These are phyloP conservation scores for Eremobia ochroleuca DNA, from an alignment of 2,888 invertebrate genomes.

Conservation along the genomic window DNA sequence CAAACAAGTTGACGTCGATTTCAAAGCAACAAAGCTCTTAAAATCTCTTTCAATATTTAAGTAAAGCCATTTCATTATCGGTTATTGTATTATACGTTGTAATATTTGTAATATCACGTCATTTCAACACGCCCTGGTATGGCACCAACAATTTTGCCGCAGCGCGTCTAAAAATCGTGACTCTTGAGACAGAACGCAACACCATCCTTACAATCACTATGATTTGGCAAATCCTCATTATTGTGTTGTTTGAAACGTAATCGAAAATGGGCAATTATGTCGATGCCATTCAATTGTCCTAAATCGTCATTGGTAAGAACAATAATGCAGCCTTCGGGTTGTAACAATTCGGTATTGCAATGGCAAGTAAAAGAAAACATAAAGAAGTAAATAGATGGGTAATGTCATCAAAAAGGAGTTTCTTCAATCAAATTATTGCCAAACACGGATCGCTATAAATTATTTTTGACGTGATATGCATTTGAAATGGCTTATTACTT, in stretches of 20 bases:
- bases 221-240: slow-evolving; percentile 84
- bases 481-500: slow-evolving; percentile 54
- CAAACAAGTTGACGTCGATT: slow-evolving; percentile 29
- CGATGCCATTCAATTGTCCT: slow-evolving; percentile 84
- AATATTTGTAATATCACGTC: slow-evolving; percentile 67
- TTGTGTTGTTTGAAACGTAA: slow-evolving; percentile 78
- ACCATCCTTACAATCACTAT: slow-evolving; percentile 77
- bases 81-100: slow-evolving; percentile 57
- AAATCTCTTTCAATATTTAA: slow-evolving; percentile 41
- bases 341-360: slow-evolving; percentile 51
- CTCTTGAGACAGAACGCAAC: slow-evolving; percentile 77
- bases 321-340: slow-evolving; percentile 76
- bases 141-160: slow-evolving; percentile 66
- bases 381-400: slow-evolving; percentile 19
- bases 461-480: slow-evolving; percentile 50
- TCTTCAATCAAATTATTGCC: slow-evolving; percentile 35
- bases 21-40: slow-evolving; percentile 35
- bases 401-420: slow-evolving; percentile 51
- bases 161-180: slow-evolving; percentile 80
- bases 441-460: slow-evolving; percentile 36
- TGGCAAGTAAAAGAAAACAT: slow-evolving; percentile 42
- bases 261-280: slow-evolving; percentile 84
- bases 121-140: slow-evolving; percentile 75
- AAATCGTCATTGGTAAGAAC: slow-evolving; percentile 79
- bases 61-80: slow-evolving; percentile 37